A percentile compares a stretch with the other conserved stretches of the same genome.
Evolutionary conservation across 2,888 invertebrate genomes (phyloP).

Genomic region (Amaurobius ferox): DNA sequence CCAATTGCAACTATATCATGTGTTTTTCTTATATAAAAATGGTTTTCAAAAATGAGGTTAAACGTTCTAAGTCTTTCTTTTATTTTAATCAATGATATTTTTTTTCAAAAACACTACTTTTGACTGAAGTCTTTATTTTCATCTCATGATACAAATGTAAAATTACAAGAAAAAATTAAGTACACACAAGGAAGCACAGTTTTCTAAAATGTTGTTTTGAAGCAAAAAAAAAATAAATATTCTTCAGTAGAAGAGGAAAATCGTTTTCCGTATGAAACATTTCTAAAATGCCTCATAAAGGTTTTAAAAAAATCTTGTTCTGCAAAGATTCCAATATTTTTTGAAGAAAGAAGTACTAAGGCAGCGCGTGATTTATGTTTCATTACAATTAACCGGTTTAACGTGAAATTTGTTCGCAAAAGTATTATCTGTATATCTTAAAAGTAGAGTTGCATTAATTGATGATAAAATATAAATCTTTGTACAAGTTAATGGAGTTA

Average conservation of each 20-base stretch:
- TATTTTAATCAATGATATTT: no score
- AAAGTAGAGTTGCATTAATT: slow-evolving; percentile 4
- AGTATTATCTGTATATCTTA: not conserved
- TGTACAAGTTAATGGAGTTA: not conserved
- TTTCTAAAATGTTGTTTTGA: slow-evolving; percentile 3
- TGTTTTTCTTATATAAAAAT: no score
- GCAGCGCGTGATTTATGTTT: slow-evolving; percentile 12
- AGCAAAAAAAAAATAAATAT: not conserved
- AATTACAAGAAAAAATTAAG: not conserved
- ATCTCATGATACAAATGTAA: slow-evolving; percentile 4
- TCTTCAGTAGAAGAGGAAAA: not conserved
- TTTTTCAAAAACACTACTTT: not conserved
- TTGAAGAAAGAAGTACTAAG: slow-evolving; percentile 11
- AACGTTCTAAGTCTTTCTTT: no score
- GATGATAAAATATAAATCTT: slow-evolving; percentile 12
- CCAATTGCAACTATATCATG: no score
- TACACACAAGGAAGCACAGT: slow-evolving; percentile 13
- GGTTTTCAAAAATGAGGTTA: no score
- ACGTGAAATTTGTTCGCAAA: not conserved
- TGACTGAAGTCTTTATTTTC: slow-evolving; percentile 11
- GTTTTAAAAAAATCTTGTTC: not conserved
- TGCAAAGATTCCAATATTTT: slow-evolving; percentile 5
- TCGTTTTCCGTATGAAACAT: slow-evolving; percentile 7
- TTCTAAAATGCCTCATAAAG: slow-evolving; percentile 8
- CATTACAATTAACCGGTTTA: not conserved